Base-by-base conservation (phyloP, 2,888 invertebrate genomes). In the Strigamia crassipes region DNA sequence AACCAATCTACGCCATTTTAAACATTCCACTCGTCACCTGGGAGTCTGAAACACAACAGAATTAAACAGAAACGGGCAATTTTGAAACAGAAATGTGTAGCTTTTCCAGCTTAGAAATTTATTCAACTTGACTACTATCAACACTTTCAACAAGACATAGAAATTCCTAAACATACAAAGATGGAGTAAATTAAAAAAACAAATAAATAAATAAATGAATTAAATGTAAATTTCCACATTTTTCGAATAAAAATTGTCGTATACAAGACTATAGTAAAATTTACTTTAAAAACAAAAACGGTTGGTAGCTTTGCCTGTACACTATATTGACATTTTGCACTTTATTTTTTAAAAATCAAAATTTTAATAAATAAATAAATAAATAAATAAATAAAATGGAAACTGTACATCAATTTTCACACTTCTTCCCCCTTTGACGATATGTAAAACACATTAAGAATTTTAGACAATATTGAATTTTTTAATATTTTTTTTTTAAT, bases 161-260 rank as follows among this genome's bases (percentile, higher is more conserved):
- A 66, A 66, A 66, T 66, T 66, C 51, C 66, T 66, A 66, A 66
- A 66, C 66, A 66, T 66, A 66, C 66, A 66, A 66, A 66, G 66
- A 15, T 12, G 27, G 3, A 66, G 13, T 27, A 66, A 66, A 9
- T 15, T 12, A 66, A 27, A 31, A 23, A 27, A 31, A 15, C 6
- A 66, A 66, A 66, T 27, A 23, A 66, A 66, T 12, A 12, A 12
- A 12, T 27, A 12, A 66, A 4, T 27, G 10, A 27, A 10, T 23
- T 2, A 66, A 23, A 13, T 27, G 23, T 66, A 10, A 23, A 66
- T 23, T 66, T 66, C 23, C 66, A 66, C 66, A 66, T 66, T 12
- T 61, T 66, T 66, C n/a, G 8, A 66, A 27, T 27, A 31, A 51
- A 3, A 27, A 31, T 27, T n/a, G 23, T 66, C 66, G 66, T 66